phyloP scores from a whole-genome alignment of 2,888 invertebrate species.

The Synanthedon tipuliformis region DNA sequence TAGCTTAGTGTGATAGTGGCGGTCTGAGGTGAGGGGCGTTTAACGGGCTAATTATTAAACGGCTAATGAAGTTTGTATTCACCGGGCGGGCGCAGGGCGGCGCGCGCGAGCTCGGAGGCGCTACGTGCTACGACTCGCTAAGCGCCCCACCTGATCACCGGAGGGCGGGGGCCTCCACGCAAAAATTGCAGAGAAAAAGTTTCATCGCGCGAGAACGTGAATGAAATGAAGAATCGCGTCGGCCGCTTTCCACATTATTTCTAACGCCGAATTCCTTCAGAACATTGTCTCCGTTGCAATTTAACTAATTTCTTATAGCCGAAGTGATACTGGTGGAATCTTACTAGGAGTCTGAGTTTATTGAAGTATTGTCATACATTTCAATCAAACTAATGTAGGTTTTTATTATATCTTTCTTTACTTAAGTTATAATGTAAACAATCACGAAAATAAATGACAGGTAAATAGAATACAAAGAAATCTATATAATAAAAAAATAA shows the following conservation, averaged over 20 bases:
- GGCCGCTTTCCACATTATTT: constrained; percentile 66
- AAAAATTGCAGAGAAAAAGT: constrained; percentile 71
- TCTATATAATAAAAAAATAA: too few species aligned
- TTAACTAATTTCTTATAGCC: not conserved
- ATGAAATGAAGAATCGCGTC: constrained; percentile 69
- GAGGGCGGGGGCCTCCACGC: constrained; percentile 51
- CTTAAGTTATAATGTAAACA: too few species aligned
- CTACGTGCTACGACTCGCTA: constrained; percentile 64
- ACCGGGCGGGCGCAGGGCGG: constrained; percentile 49
- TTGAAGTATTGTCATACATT: too few species aligned
- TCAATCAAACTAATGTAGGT: too few species aligned
- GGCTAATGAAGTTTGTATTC: constrained; percentile 72
- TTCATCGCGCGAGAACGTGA: constrained; percentile 69
- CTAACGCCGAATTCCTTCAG: constrained; percentile 54
- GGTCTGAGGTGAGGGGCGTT: constrained; percentile 48
- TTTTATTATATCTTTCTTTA: too few species aligned
- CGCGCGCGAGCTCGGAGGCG: constrained; percentile 35
- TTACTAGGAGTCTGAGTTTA: too few species aligned
- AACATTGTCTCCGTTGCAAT: constrained; percentile 37
- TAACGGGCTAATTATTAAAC: constrained; percentile 71
- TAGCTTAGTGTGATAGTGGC: constrained; percentile 25
- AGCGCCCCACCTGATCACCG: constrained; percentile 58
- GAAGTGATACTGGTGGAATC: too few species aligned
- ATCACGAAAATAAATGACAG: too few species aligned
- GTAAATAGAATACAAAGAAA: too few species aligned